These are phyloP conservation scores for Geotrypetes seraphini DNA, from an alignment of 2,797 vertebrate genomes.

Conservation along the genomic window DNA sequence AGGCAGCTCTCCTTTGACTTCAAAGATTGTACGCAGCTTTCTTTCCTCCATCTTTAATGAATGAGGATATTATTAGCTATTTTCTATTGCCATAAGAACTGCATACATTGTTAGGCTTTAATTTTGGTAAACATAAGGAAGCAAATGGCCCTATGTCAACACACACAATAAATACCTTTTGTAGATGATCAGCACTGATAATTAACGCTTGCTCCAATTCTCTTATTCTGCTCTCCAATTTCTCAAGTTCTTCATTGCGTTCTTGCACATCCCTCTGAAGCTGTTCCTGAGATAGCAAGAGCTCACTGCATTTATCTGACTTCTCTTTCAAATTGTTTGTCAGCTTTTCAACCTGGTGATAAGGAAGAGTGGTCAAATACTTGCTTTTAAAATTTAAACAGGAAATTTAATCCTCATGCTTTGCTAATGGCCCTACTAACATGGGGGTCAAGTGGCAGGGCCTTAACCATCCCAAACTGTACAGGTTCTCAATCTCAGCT, in stretches of 20 bases:
- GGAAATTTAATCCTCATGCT: too few relatives aligned
- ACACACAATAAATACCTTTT: conserved; percentile 68
- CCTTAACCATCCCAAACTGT: too few relatives aligned
- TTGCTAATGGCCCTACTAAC: too few relatives aligned
- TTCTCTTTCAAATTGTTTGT: conserved; percentile 85
- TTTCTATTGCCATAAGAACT: background rate
- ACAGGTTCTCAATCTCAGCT: too few relatives aligned
- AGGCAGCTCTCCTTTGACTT: conserved; percentile 56
- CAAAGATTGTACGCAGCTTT: conserved; percentile 62
- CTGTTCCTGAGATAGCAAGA: conserved; percentile 81
- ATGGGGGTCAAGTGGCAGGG: too few relatives aligned
- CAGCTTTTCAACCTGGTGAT: conserved; percentile 79
- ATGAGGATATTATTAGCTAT: background rate
- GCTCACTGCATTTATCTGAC: conserved; percentile 91
- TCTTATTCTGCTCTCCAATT: conserved; percentile 76
- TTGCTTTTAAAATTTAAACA: too few relatives aligned
- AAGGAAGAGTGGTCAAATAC: conserved; percentile 1
- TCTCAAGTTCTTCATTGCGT: conserved; percentile 87
- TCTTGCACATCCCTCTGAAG: conserved; percentile 82
- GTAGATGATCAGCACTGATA: conserved; percentile 64
- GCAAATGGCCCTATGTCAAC: background rate
- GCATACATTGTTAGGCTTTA: background rate
- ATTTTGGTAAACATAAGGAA: background rate
- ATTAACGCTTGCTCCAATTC: conserved; percentile 88
- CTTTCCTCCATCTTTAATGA: conserved; percentile 67